Conservation (phyloP, 2,888 invertebrate genomes). For the Bombyx huttoni region DNA sequence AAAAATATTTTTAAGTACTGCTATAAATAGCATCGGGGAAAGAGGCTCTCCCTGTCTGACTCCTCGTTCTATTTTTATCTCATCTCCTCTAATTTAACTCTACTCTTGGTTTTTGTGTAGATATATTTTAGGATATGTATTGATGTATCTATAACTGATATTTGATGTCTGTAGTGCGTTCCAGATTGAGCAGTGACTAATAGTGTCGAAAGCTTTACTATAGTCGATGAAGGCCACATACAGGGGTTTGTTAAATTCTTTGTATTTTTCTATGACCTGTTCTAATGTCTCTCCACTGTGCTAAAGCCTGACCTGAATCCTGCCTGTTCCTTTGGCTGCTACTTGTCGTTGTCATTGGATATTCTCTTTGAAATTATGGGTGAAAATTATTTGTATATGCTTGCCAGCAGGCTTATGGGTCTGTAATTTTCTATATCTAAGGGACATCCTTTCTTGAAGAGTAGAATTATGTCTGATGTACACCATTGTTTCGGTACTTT, state of each 20-base stretch:
- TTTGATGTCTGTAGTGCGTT: background rate
- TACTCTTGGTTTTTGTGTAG: background rate
- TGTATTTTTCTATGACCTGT: slow-evolving; percentile 1
- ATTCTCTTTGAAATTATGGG: background rate
- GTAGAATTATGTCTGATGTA: slow-evolving; percentile 5
- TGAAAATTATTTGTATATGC: slow-evolving; percentile 2
- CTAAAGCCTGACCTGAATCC: slow-evolving; percentile 3
- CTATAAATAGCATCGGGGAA: slow-evolving; percentile 1
- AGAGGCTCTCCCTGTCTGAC: background rate
- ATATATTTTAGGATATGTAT: background rate
- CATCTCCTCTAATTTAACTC: background rate
- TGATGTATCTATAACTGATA: background rate
- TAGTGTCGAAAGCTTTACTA: slow-evolving; percentile 1
- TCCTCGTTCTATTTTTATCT: no score
- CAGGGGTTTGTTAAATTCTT: slow-evolving; percentile 1
- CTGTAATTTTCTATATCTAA: slow-evolving; percentile 2
- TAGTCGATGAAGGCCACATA: slow-evolving; percentile 3
- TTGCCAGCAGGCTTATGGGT: slow-evolving; percentile 3
- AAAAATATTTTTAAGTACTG: background rate
- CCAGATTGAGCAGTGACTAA: slow-evolving; percentile 2
- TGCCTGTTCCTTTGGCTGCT: slow-evolving; percentile 4
- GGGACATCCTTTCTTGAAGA: slow-evolving; percentile 5
- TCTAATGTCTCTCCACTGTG: background rate
- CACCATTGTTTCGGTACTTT: slow-evolving; percentile 5
- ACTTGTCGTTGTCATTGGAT: background rate